Evolutionary conservation across 2,113 vertebrate genomes (phyloP), one percentile per base, ranked within the genome.

Genomic region (Telmatochromis sp.): DNA sequence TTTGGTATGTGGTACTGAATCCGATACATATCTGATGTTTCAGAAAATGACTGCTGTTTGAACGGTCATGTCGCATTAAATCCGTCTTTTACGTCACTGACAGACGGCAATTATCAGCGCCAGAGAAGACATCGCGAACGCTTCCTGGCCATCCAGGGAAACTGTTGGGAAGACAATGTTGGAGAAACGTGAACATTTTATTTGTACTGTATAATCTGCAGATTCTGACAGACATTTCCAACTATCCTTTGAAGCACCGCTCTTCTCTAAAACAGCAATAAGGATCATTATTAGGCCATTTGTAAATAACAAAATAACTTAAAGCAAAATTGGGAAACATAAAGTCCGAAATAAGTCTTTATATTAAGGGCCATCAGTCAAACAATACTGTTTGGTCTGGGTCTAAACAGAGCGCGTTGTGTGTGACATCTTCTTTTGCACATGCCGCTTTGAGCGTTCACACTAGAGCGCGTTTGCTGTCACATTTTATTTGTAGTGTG

Each of bases 401-500:
- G 10, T 55, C 15, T 5, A 49, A 49, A 1, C 47, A 17, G 45
- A 0, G 15, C 0, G 0, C 2, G 7, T 17, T 17, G 15, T 49
- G 45, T 49, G 47, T 49, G 15, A 49, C 0, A 0, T 49, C 47
- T 49, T 0, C 47, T 49, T 49, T 49, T 49, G 47, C 47, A 2
- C 15, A 49, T 49, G 45, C 15, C 12, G 4, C 23, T 28, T 28
- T 57, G 53, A 8, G 54, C 0, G 23, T 57, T 57, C 55, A 28
- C 55, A 3, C 55, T 26, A 26, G 7, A 57, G 7, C 7, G 1
- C 0, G 0, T 28, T 58, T 58, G 55, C 55, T 28, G 55, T 58
- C 26, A 0, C 26, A 31, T 58, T 58, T 58, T 58, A 58, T 9
- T 28, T 58, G 7, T 28, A 58, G 13, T 9, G 55, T 58, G 55